Evolutionary conservation across 1,140 invertebrate genomes (phyloP), one percentile per base, ranked within the genome.

Genomic region (Seison nebaliae): DNA sequence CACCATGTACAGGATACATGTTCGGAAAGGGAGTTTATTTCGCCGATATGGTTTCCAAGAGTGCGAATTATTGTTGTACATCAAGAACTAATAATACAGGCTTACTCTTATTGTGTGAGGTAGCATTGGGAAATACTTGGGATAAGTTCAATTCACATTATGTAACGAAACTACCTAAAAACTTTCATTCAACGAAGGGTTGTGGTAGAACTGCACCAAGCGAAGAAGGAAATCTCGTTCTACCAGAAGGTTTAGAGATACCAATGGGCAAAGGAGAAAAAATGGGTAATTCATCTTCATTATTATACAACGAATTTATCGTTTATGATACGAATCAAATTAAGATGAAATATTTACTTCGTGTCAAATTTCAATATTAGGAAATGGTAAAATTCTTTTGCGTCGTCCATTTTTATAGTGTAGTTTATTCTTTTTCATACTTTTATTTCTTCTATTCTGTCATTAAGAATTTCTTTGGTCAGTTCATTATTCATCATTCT

Each of bases 41-140:
- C 62, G 84, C 86, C 3, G 86, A 96, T 56, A 91, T 93, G 80
- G 81, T 93, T 0, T 83, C 80, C 1, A 96, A 96, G 57, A 91
- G 83, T 2, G 86, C 86, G 1, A 93, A 94, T 56, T 96, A 96
- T 56, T 94, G 88, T 62, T 71, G 67, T 45, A 75, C 81, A 2
- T 70, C 64, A 32, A 59, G 59, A 2, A 46, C 52, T 28, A 73
- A 73, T 51, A 65, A 70, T 9, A 69, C 68, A 8, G 86, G 81
- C 36, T 54, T 93, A 9, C 50, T 96, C 55, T 46, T 94, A 45
- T 63, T 96, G 1, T 91, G 81, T 55, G 84, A 96, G 54, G 86
- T 94, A 0, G 84, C 84, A 11, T 64, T 94, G 3, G 86, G 81
- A 11, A 71, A 83, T 45, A 80, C 76, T 76, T 65, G 74, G 47